Base-by-base conservation (phyloP, 2,888 invertebrate species). In the Eupeodes latifasciatus region DNA sequence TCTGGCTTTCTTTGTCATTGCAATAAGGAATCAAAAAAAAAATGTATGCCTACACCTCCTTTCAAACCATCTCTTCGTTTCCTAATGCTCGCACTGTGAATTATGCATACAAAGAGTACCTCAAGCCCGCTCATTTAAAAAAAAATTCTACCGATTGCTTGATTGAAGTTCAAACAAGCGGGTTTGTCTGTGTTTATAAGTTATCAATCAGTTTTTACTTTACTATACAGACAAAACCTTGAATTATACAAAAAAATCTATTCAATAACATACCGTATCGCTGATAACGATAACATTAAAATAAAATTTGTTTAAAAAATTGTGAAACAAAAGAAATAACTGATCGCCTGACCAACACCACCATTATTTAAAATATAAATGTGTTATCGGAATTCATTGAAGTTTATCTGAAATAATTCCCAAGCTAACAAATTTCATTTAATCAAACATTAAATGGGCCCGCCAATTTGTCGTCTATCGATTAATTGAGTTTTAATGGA, bases 401-500 rank as follows among this genome's bases (percentile, higher is more conserved):
- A 72, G 12, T 78, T 71, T 71, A 62, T 62, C 77, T 71, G 77
- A 81, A 67, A 49, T 66, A 55, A 49, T 66, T 47, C 27, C 27
- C 2, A 66, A 27, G 71, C 81, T 53, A n/a, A 49, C 66, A 67
- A 81, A 67, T 77, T 72, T 44, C 44, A 53, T 74, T 74, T 67
- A 85, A 72, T 85, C 57, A 81, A 85, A 81, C 72, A 72, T 74
- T 67, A 78, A 85, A 74, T 19, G 53, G 53, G 53, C 61, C 76
- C 77, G 71, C 51, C 51, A 81, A 85, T 76, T 64, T 76, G 77
- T 49, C 72, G 72, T 74, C 72, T 55, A 55, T 53, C 53, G 55
- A 72, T 72, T 81, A 77, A 85, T 85, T 81, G 72, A 74, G 36
- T 74, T 51, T 77, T 61, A 85, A 77, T 77, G 57, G 66, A 72